Base-by-base conservation (phyloP, 2,797 vertebrate species). In the Takifugu rubripes region DNA sequence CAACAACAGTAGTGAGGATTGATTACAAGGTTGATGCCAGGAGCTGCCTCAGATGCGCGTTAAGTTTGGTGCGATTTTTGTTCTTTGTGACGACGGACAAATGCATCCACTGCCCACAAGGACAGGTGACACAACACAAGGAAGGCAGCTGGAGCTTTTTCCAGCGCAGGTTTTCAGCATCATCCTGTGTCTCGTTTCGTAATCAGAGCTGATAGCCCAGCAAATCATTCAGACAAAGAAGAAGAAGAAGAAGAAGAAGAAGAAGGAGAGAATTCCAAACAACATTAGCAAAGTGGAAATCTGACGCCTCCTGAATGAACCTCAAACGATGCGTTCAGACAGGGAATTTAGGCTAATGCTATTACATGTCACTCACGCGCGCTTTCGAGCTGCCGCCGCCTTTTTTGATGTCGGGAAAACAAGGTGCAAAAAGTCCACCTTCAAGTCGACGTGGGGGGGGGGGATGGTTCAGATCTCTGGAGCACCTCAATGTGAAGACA, bases 151-250 rank as follows among this genome's bases (percentile, higher is more conserved):
- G 49, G 52, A 63, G 60, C 54, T 52, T 82, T 84, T 84, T 71
- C 74, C 56, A 77, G 61, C 73, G 9, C 48, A 40, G 69, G 61
- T 71, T 77, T 68, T 49, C 56, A 54, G 56, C 54, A 64, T 69
- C 56, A 61, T 82, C 70, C 74, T 65, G 68, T 68, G 73, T 80
- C 74, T 81, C 78, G 71, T 84, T 71, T 74, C 82, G 78, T 82
- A 84, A 88, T 89, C 82, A 88, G 81, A 81, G 74, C 66, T 61
- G 70, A 85, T 86, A 82, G 85, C 82, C 83, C 79, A 70, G 83
- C 75, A 87, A 86, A 84, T 81, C 83, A 78, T 74, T 78, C 65
- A 75, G 66, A 80, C 3, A 44, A 62, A 61, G 70, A 61, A 14
- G 7, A 50, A 53, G 46, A 56, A 14, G 7, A 50, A 53, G 46